Evolutionary conservation across 2,797 vertebrate genomes (phyloP).

Genomic region (Anomalospiza imberbis): DNA sequence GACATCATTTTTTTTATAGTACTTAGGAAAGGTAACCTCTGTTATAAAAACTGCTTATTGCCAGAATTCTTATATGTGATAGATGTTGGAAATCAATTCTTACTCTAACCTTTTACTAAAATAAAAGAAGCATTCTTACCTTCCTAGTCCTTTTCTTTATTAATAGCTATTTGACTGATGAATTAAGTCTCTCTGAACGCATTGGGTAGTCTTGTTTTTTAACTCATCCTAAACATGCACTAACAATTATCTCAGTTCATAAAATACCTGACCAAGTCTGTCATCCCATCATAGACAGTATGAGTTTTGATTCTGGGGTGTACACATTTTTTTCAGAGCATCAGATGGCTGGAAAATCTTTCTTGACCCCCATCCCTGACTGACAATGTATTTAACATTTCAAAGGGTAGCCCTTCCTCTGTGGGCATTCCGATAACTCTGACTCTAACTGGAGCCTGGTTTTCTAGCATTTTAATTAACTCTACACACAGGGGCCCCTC

Average conservation of each 20-base stretch:
- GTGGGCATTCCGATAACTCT: background rate
- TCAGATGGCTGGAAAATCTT: background rate
- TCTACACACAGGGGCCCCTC: background rate
- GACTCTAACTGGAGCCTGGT: background rate
- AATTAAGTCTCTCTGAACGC: background rate
- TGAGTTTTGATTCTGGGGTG: background rate
- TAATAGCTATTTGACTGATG: background rate
- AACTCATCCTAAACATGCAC: background rate
- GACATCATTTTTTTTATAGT: background rate
- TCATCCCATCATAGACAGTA: background rate
- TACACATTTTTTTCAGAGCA: background rate
- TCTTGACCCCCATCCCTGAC: background rate
- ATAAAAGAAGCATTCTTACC: background rate
- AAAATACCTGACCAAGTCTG: background rate
- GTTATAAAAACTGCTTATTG: background rate
- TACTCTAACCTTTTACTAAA: background rate
- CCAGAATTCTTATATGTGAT: background rate
- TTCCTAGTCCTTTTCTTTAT: background rate
- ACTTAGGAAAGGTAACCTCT: background rate
- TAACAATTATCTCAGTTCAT: background rate
- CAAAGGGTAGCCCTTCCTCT: background rate
- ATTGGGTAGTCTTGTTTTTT: background rate
- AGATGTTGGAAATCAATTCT: background rate
- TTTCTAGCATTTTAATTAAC: constrained; percentile 7
- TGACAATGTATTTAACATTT: background rate